These are phyloP conservation scores for Sitta carolinensis DNA, from an alignment of 2,797 vertebrate species.

Conservation along the genomic window DNA sequence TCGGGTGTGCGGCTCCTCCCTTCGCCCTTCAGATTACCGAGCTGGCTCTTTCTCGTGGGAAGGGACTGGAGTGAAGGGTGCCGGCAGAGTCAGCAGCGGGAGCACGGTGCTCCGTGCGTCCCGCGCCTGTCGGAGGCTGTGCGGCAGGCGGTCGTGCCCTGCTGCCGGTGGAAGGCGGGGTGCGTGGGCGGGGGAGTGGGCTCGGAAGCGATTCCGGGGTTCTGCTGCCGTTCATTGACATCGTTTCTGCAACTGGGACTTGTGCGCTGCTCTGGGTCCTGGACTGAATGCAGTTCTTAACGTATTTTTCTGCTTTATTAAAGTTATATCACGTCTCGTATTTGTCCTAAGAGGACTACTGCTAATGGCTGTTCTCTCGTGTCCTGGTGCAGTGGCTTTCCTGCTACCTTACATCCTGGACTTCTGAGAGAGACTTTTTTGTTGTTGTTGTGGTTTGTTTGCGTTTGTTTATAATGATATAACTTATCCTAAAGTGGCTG, in stretches of 20 bases:
- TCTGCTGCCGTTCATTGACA: accelerated
- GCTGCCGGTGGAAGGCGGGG: accelerated
- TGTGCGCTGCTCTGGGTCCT: not conserved
- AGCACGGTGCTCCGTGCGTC: accelerated
- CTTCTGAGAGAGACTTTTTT: not conserved
- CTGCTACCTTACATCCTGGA: not conserved
- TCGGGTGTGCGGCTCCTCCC: accelerated
- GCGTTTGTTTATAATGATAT: not conserved
- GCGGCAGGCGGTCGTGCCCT: not conserved
- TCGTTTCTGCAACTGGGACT: accelerated
- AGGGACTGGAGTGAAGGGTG: accelerated
- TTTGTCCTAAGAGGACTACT: not conserved
- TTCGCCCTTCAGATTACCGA: accelerated
- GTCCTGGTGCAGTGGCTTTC: not conserved
- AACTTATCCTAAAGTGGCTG: not conserved
- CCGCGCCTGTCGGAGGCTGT: too few species aligned
- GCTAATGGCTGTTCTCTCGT: not conserved
- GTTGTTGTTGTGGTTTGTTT: not conserved
- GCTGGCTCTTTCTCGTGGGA: accelerated
- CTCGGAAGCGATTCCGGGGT: accelerated
- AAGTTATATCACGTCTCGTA: accelerated
- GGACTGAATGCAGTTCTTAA: not conserved
- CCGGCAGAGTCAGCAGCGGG: accelerated
- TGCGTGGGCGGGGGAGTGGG: accelerated
- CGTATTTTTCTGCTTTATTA: not conserved